A percentile compares a stretch with the other conserved stretches of the same genome.
These are phyloP conservation scores for Riparia riparia DNA, from an alignment of 2,113 vertebrate genomes.

Conservation along the genomic window DNA sequence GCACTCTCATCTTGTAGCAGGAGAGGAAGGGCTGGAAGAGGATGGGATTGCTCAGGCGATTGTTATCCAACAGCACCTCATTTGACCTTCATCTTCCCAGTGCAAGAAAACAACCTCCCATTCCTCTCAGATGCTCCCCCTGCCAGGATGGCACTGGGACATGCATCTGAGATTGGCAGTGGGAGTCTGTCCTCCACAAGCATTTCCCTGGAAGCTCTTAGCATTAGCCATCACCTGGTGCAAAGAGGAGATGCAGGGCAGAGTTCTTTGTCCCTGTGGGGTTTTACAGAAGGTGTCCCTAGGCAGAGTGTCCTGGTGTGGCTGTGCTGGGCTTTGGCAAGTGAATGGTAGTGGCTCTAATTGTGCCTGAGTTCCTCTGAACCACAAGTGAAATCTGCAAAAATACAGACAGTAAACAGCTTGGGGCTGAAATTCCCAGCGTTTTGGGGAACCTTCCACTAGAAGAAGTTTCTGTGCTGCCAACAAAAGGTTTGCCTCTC, in stretches of 20 bases:
- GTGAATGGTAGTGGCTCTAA: neutral
- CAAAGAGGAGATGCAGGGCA: neutral
- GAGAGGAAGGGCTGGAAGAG: neutral
- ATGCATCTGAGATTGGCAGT: neutral
- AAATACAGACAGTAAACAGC: conserved; percentile 35
- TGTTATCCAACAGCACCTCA: neutral
- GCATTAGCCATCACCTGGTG: neutral
- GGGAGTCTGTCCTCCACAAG: neutral
- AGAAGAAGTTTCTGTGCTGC: neutral
- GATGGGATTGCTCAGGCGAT: neutral
- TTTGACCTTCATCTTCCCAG: neutral
- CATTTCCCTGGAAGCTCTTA: neutral
- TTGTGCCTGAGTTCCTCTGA: neutral
- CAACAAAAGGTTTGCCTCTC: neutral
- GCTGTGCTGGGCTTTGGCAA: neutral
- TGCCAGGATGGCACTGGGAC: neutral
- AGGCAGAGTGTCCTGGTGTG: accelerated
- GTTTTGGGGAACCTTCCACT: neutral
- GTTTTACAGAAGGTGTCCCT: neutral
- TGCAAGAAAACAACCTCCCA: neutral
- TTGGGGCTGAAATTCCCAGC: accelerated
- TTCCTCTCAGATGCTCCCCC: neutral
- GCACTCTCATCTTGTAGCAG: neutral
- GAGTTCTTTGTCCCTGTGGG: neutral
- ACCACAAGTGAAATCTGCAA: conserved; percentile 44